phyloP scores from a whole-genome alignment of 2,113 vertebrate genomes.

The Grallaria varia region DNA sequence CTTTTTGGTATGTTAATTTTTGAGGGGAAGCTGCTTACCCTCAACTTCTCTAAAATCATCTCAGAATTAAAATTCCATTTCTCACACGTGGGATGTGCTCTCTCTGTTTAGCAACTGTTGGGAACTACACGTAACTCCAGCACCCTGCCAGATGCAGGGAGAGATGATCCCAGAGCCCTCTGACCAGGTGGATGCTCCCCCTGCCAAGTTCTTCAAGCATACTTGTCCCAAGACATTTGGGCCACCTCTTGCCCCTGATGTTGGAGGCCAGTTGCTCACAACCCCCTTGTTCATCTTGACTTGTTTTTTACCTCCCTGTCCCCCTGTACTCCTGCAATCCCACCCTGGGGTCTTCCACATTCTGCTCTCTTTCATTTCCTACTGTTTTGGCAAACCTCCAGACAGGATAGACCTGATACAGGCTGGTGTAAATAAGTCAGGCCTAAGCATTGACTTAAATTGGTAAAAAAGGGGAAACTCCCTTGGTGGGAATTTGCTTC shows the following conservation, averaged over 20 bases:
- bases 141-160: neutral
- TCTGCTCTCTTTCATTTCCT: neutral
- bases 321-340: neutral
- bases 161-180: neutral
- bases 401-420: neutral
- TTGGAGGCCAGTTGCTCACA: neutral
- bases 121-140: neutral
- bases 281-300: neutral
- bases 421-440: neutral
- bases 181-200: neutral
- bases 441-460: neutral
- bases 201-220: neutral
- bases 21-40: neutral
- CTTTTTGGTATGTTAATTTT: neutral
- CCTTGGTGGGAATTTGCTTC: neutral
- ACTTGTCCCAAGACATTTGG: fast-evolving
- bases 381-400: neutral
- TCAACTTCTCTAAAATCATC: neutral
- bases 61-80: neutral
- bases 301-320: neutral
- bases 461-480: neutral
- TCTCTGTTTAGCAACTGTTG: neutral
- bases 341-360: neutral
- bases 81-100: neutral
- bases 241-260: neutral